Conservation (phyloP, 2,888 invertebrate species). For the Galeopsomyia nigrocyanea region DNA sequence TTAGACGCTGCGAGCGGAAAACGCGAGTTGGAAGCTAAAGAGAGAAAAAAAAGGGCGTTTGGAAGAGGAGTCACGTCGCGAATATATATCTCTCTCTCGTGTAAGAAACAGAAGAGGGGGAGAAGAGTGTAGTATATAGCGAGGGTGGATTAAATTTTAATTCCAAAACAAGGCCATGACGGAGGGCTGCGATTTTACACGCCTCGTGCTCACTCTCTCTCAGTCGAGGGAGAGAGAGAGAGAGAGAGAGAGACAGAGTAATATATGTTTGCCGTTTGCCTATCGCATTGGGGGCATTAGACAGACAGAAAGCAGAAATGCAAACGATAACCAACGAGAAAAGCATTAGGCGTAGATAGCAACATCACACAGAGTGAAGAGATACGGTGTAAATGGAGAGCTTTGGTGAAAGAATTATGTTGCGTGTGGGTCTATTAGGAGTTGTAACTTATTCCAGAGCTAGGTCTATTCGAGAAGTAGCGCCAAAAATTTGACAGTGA, state of each 20-base stretch:
- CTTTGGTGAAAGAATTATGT: conserved; percentile 32
- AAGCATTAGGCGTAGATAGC: conserved; percentile 41
- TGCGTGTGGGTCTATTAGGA: conserved; percentile 9
- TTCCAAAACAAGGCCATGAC: conserved; percentile 66
- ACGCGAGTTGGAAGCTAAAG: conserved; percentile 5
- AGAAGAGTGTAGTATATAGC: not conserved
- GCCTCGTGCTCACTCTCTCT: conserved; percentile 34
- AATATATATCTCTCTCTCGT: conserved; percentile 23
- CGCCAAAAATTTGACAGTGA: too few relatives aligned
- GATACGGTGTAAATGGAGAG: conserved; percentile 35
- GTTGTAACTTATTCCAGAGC: conserved; percentile 1
- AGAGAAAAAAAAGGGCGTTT: not conserved
- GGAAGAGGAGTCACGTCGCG: conserved; percentile 32
- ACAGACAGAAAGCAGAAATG: conserved; percentile 43
- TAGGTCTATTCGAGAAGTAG: not conserved
- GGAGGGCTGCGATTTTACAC: conserved; percentile 49
- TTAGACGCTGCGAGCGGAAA: conserved; percentile 17
- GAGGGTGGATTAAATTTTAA: conserved; percentile 66
- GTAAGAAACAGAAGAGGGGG: not conserved
- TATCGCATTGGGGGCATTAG: conserved; percentile 6
- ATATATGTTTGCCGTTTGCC: too few relatives aligned
- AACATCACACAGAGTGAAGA: conserved; percentile 38
- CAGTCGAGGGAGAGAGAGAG: conserved; percentile 6
- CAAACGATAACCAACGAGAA: conserved; percentile 36
- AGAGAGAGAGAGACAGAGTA: conserved; percentile 10